A percentile compares a stretch with the other conserved stretches of the same genome.
Evolutionary conservation across 1,140 invertebrate genomes (phyloP).

Genomic region (Drosophila albomicans): DNA sequence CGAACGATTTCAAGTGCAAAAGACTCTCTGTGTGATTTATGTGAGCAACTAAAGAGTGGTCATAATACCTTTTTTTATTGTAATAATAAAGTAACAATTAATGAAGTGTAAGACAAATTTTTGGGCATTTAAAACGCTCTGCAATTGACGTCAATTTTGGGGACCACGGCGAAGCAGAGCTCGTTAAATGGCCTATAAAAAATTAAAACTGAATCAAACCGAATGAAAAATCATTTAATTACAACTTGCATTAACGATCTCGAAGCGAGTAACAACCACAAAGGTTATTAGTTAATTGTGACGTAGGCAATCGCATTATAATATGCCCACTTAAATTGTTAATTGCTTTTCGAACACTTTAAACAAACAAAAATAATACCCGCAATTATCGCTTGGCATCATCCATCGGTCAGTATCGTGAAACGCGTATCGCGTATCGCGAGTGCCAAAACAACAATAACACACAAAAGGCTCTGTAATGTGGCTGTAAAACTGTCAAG

Average conservation of each 20-base stretch:
- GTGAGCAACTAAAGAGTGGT: background rate
- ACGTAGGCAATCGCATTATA: slow-evolving; percentile 64
- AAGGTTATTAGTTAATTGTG: slow-evolving; percentile 76
- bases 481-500: slow-evolving; percentile 70
- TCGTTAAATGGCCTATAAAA: slow-evolving; percentile 56
- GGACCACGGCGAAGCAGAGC: slow-evolving; percentile 20
- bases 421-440: background rate
- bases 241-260: slow-evolving; percentile 67
- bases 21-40: slow-evolving; percentile 3
- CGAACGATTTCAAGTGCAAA: background rate
- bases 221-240: slow-evolving; percentile 69
- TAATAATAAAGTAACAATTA: background rate
- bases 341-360: slow-evolving; percentile 79
- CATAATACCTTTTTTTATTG: background rate
- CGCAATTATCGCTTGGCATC: slow-evolving; percentile 54
- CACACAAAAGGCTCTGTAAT: slow-evolving; percentile 38
- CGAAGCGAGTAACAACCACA: background rate
- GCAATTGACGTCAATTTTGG: slow-evolving; percentile 47
- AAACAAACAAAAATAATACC: slow-evolving; percentile 68
- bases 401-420: slow-evolving; percentile 11
- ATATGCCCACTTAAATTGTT: slow-evolving; percentile 76
- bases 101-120: slow-evolving; percentile 5
- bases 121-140: slow-evolving; percentile 35
- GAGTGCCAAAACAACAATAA: slow-evolving; percentile 19
- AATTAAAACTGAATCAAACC: slow-evolving; percentile 21